Conservation (phyloP, 2,113 vertebrate genomes). For the Emydocephalus ijimae region DNA sequence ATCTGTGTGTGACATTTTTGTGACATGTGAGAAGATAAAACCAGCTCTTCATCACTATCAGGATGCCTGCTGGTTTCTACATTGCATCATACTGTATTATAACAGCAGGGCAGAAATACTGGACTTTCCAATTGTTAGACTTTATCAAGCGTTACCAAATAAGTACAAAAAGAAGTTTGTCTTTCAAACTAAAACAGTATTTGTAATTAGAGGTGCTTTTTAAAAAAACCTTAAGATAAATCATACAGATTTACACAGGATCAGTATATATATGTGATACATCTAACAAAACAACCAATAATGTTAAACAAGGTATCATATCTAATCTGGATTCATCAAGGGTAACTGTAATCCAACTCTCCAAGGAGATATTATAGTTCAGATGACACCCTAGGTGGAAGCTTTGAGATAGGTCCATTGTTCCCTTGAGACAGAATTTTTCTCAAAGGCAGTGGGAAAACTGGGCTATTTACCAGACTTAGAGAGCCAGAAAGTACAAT, state of each 20-base stretch:
- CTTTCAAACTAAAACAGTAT: neutral
- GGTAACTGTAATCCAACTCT: neutral
- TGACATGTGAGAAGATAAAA: slow-evolving; percentile 28
- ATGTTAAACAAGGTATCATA: neutral
- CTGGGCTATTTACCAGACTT: neutral
- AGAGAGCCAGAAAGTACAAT: neutral
- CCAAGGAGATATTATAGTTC: neutral
- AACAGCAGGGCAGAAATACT: neutral
- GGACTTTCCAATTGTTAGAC: neutral
- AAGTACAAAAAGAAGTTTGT: neutral
- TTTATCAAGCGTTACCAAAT: slow-evolving; percentile 1
- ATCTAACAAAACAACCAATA: neutral
- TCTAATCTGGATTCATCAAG: neutral
- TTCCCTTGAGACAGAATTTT: neutral
- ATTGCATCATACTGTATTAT: neutral
- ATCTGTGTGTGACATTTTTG: neutral
- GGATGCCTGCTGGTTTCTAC: neutral
- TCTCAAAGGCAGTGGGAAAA: neutral
- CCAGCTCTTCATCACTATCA: slow-evolving; percentile 9
- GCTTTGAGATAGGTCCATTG: neutral
- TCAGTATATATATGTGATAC: neutral
- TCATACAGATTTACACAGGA: neutral
- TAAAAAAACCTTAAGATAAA: neutral
- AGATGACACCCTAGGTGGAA: neutral
- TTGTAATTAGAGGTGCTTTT: neutral